Base-by-base conservation (phyloP, 2,888 invertebrate genomes). In the Elmis aenea region DNA sequence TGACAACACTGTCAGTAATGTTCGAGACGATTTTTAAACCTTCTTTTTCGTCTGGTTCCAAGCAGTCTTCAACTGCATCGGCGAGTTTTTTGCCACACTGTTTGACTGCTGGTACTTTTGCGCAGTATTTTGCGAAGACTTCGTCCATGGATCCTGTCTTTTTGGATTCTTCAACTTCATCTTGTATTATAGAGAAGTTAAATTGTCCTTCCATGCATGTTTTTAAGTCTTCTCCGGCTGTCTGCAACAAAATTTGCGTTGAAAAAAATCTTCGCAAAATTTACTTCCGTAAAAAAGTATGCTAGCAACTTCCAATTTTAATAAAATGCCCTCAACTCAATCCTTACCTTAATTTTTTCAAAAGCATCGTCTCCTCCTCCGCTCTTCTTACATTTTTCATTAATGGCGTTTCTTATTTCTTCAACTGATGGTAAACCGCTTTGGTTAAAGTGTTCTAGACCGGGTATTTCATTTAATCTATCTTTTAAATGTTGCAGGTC, bases 161-260 rank as follows among this genome's bases (percentile, higher is more conserved):
- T 55, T 80, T 81, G 0, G 85, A 82, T 2, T 68, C 66, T 29
- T 83, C 79, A 24, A 88, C 79, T 58, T 88, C 85, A 2, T 69
- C 57, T 43, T 80, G 69, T 11, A 87, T 60, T 6, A 66, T 59
- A 0, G 72, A 72, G 9, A 45, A 20, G 56, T 87, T 75, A 0
- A 85, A 69, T 13, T 85, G 65, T 0, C 58, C 60, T 33, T 69
- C 64, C 1, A 83, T 42, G 55, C 87, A 88, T 0, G 65, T 60
- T 28, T 64, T 58, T 1, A 83, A 59, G 0, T 54, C 57, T 1
- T 59, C 59, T 22, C 61, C 55, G 0, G 74, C n/a, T n/a, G n/a
- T n/a, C n/a, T n/a, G n/a, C 62, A 18, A 66, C 65, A 29, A 31
- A 32, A 34, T 26, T 39, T 12, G 5, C 2, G 33, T 11, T 9